Evolutionary conservation across 2,113 vertebrate species (phyloP), one percentile per base, ranked within the genome.

Genomic region (Ophthalmolycus amberensis): DNA sequence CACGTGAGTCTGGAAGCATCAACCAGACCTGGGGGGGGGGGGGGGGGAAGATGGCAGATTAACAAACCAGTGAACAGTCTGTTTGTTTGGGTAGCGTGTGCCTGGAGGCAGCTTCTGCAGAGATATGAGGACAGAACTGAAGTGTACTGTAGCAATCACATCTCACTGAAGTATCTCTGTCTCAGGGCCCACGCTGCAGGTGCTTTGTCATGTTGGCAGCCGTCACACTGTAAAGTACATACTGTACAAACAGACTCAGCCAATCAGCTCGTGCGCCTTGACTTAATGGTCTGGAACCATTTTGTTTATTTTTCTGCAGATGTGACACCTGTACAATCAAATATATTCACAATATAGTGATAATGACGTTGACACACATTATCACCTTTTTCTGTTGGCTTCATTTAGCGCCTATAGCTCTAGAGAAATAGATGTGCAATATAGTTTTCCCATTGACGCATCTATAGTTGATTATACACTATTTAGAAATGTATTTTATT

Each of bases 111-210:
- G 48, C 29, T 42, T 56, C 10, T 71, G 34, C 66, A 15, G 14
- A 74, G n/a, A 40, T 60, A 67, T 46, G 46, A 48, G 69, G 15
- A 80, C 67, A 44, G 1, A 72, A 37, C 20, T 69, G 56, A 70
- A 62, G 32, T 20, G 29, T 70, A 5, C n/a, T 46, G 58, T 25
- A 32, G 25, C 58, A 37, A 44, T 62, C 81, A 37, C 72, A n/a
- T 62, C 68, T 58, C 56, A 1, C 71, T 79, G 27, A 75, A 46
- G 71, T 62, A 22, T 69, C 62, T 38, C n/a, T 64, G 48, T 77
- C 70, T 79, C 25, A 9, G 38, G 54, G 25, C 22, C 3, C 0
- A 2, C 18, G 0, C 68, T 71, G 66, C n/a, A 66, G 65, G 34
- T 58, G 65, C 71, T 59, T 27, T 15, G 40, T 65, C 34, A 58